These are phyloP conservation scores for Zapornia atra DNA, from an alignment of 2,113 vertebrate genomes.

Conservation along the genomic window DNA sequence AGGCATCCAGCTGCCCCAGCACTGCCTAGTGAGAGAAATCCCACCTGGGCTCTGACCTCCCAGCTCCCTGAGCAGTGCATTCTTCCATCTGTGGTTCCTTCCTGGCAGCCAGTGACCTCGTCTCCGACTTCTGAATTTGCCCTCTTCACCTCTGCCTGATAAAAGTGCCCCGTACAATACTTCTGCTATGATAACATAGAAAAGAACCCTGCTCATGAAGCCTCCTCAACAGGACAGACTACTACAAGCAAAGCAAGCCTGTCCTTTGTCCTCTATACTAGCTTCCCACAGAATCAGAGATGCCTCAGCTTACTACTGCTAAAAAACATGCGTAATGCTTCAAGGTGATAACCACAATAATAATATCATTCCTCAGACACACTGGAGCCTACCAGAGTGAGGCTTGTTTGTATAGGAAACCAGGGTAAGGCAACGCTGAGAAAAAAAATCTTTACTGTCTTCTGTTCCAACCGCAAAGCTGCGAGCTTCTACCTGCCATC, in stretches of 20 bases:
- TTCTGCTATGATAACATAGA: neutral
- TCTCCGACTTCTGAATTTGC: neutral
- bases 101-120: neutral
- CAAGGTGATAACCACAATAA: conserved; percentile 29
- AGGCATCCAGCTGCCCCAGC: neutral
- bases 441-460: neutral
- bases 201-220: neutral
- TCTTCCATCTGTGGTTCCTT: conserved; percentile 19
- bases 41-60: conserved; percentile 42
- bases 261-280: neutral
- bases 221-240: neutral
- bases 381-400: conserved; percentile 30
- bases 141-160: neutral
- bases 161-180: neutral
- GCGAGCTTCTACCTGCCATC: conserved; percentile 42
- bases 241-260: neutral
- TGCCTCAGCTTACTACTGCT: neutral
- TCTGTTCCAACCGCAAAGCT: conserved; percentile 11
- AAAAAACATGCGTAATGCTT: conserved; percentile 10
- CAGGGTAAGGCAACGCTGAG: neutral
- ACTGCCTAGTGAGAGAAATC: neutral
- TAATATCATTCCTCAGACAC: conserved; percentile 48
- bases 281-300: conserved; percentile 1
- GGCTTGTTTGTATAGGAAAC: conserved; percentile 51
- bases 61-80: neutral